Base-by-base conservation (phyloP, 2,113 vertebrate genomes). In the Silurus meridionalis region DNA sequence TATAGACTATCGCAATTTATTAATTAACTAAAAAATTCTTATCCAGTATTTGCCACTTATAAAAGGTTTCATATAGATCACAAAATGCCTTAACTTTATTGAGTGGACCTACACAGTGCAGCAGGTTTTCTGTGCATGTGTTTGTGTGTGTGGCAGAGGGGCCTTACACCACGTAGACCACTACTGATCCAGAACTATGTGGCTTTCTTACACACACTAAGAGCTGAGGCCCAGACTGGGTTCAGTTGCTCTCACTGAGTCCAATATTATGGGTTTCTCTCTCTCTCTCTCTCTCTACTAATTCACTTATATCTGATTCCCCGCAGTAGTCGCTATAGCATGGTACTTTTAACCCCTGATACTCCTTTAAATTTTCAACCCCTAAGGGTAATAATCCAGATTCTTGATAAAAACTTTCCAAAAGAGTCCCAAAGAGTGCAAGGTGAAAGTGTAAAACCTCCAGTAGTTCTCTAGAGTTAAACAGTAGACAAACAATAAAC, bases 251-350 rank as follows among this genome's bases (percentile, higher is more conserved):
- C 37, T 74, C 84, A 84, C 85, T 87, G 60, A 75, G 8, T 64
- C 72, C 71, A 80, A 48, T 87, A 81, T 80, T 78, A 86, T 55
- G 83, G 82, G 83, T 84, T 90, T 88, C 67, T 63, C 55, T 77
- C 74, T 88, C 74, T 91, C 88, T 88, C 84, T 66, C 19, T 23
- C 55, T 71, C 67, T 86, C 75, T 52, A 21, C 61, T 80, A 85
- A 67, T 79, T 79, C 83, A 82, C 23, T 46, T 81, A 53, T 52
- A 82, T 80, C 64, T 82, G 46, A 28, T 86, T 81, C 74, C 79
- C 85, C 67, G 53, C 67, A 52, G 21, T 25, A 61, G 28, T 80
- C 17, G 0, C 55, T 60, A 46, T 60, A 60, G 8, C 78, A 60
- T 2, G 17, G 7, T 5, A 46, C 28, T 13, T 80, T 61, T 37